These are phyloP conservation scores for Cetoscarus ocellatus DNA, from an alignment of 2,797 vertebrate species.

Conservation along the genomic window DNA sequence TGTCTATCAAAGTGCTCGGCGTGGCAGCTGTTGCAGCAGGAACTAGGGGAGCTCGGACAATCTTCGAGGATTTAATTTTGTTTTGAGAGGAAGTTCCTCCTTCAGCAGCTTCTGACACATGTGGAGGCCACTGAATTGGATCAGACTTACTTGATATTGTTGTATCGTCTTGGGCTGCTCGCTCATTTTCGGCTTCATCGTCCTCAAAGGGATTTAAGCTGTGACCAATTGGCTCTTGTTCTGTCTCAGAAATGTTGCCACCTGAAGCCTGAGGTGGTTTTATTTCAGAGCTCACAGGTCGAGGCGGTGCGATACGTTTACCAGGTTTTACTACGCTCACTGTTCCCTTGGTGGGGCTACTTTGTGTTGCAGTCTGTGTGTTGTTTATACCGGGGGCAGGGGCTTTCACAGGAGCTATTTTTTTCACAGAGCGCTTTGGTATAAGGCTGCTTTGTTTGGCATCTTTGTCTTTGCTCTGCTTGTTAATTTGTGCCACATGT, in stretches of 20 bases:
- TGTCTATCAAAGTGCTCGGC: background rate
- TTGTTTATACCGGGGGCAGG: conserved; percentile 27
- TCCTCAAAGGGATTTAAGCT: conserved; percentile 77
- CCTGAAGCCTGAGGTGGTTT: background rate
- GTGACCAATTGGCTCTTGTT: conserved; percentile 12
- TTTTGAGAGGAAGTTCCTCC: conserved; percentile 24
- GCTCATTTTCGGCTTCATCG: conserved; percentile 52
- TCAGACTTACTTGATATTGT: background rate
- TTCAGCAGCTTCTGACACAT: conserved; percentile 7
- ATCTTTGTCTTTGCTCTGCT: conserved; percentile 41
- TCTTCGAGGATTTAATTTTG: conserved; percentile 67
- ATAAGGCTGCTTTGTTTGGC: conserved; percentile 43
- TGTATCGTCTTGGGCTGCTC: conserved; percentile 7
- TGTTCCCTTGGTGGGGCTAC: conserved; percentile 1
- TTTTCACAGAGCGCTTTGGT: conserved; percentile 50
- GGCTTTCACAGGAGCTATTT: conserved; percentile 46
- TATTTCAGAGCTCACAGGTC: conserved; percentile 42
- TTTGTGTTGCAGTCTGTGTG: conserved; percentile 17
- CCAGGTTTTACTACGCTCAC: conserved; percentile 28
- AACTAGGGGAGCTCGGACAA: conserved; percentile 68
- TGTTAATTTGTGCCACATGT: conserved; percentile 22
- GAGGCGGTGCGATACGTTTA: conserved; percentile 73
- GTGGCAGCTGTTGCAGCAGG: conserved; percentile 46
- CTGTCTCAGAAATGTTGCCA: background rate
- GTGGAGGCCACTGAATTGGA: conserved; percentile 6